Evolutionary conservation across 2,797 vertebrate species (phyloP), one percentile per base, ranked within the genome.

Genomic region (Perodicticus potto): DNA sequence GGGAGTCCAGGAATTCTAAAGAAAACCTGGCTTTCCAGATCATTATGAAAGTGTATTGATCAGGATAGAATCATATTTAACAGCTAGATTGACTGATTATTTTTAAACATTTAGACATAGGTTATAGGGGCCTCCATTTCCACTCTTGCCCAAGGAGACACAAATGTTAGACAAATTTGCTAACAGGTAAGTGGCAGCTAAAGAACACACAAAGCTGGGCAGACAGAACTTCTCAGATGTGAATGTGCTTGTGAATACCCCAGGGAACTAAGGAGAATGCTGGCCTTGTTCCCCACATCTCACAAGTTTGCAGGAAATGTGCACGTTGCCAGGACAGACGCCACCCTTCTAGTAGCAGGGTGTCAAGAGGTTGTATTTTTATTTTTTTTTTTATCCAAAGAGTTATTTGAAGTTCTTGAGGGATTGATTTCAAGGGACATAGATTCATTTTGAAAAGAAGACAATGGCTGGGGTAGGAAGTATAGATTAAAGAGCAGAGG

Each of bases 391-490:
- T 43, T 91, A 59, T 34, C 70, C 29, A 20, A 92, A 86, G n/a
- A 96, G 29, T 22, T 32, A 94, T 63, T 74, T 83, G 25, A 92
- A n/a, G 9, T 88, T 95, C 95, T 90, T 91, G 27, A 83, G 67
- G n/a, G n/a, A 95, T 45, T n/a, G n/a, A n/a, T n/a, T 95, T 85
- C 19, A 67, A 59, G 29, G 69, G 77, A 93, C n/a, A 80, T 29
- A 90, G 61, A 90, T 93, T 89, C 63, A 81, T 74, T 91, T 95
- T 72, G 82, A 69, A 93, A 93, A 93, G 77, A 92, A 49, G 29
- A 57, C 63, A 92, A 59, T 32, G 40, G 29, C 10, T 96, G 37
- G 32, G 17, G 43, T 55, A 4, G 49, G 12, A 86, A 84, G 37
- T 53, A 55, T 17, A 61, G 27, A 93, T 43, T 34, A 70, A 86